Base-by-base conservation (phyloP, 2,113 vertebrate species). In the Entelurus aequoreus region DNA sequence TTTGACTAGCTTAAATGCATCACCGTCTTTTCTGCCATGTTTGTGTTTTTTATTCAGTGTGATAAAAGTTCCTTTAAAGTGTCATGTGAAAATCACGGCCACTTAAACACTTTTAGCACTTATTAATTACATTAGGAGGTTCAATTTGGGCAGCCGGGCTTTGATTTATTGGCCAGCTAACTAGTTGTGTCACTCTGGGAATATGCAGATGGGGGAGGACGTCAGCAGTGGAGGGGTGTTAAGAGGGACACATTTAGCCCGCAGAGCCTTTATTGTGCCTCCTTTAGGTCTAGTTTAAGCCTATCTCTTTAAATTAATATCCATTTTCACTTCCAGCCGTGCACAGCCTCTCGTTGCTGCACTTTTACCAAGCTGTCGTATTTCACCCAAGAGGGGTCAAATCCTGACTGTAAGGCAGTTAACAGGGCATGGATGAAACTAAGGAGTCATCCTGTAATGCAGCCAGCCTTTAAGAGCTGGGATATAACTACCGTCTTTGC, bases 121-220 rank as follows among this genome's bases (percentile, higher is more conserved):
- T 90, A 90, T 90, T 91, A 90, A 91, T 91, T 90, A 79, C 87
- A 91, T 91, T 90, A 91, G 85, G 83, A 81, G 86, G 76, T 46
- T 73, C 76, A 90, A 90, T 90, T 88, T 90, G 88, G 87, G 86
- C 87, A 83, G 87, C 76, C 81, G 57, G 81, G 80, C 69, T 88
- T 87, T 91, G 90, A 90, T 91, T 90, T 91, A 91, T 91, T 90
- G 85, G 86, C 81, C 67, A 1, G 78, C 86, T 91, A 91, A 91
- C 86, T 87, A 86, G 86, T 90, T 90, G 87, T 91, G 90, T 90
- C 90, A 91, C 87, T 88, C 84, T 75, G 76, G 88, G 88, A 87
- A 88, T 84, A 79, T 86, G 85, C 82, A 86, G 84, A 85, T 77
- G 79, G 81, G 78, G 82, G 63, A 59, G 64, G 75, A 74, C 74